Base-by-base conservation (phyloP, 2,113 vertebrate genomes). In the Gobio gobio region DNA sequence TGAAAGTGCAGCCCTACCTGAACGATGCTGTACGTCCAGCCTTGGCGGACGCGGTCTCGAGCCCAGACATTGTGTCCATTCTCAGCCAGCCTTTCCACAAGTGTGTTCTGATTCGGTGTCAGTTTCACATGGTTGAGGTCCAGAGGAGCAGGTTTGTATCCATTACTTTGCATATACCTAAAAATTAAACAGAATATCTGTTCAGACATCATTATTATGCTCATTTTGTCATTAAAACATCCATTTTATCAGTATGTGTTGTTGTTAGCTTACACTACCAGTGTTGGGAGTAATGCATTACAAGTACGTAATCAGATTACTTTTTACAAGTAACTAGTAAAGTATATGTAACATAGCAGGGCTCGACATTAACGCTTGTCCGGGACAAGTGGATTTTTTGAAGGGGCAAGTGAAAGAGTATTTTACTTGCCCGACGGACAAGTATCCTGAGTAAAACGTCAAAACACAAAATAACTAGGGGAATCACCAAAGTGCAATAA, bases 31-130 rank as follows among this genome's bases (percentile, higher is more conserved):
- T 97, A 98, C 5, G 96, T 97, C 97, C 97, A 97, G 74, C 96
- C 96, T 88, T 97, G 97, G 8, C 94, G 95, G 59, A 98, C 96
- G 0, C 97, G 90, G 90, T 97, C 97, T 84, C 97, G 94, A 1
- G 97, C 97, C 97, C 97, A 98, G 36, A 98, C 96, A 0, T 97
- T 98, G 93, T 97, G 97, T 12, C 96, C 96, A 0, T 97, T 98
- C 91, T 97, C 97, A 4, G 97, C 97, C 90, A 97, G 93, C 83
- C 95, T 95, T 87, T 97, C 97, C 83, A 98, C 97, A 56, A 98
- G 90, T 0, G 96, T 97, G 75, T 96, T 97, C 91, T 98, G 97
- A 24, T 97, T 97, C 0, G 97, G 97, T 0, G 97, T 98, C 77
- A 98, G 93, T 83, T 96, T 95, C 85, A 97, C 95, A 0, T 97